Base-by-base conservation (phyloP, 1,140 invertebrate genomes). In the Doryteuthis pealeii region DNA sequence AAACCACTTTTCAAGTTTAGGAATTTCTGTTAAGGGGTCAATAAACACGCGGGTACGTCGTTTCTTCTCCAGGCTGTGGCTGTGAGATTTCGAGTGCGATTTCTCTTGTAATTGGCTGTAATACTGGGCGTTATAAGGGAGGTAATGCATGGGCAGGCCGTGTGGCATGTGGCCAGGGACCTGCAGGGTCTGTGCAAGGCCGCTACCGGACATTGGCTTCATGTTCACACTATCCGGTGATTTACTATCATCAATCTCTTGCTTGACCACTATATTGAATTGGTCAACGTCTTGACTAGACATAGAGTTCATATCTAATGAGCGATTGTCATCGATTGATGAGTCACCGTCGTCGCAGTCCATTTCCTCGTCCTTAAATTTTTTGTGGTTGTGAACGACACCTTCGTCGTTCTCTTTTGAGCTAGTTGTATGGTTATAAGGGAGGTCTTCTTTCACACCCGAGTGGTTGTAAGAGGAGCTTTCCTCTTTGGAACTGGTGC, bases 41-140 rank as follows among this genome's bases (percentile, higher is more conserved):
- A 99, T 99, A 87, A 99, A 99, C n/a, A 97, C 98, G 76, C 97
- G 91, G 87, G 98, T 98, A 45, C 97, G 91, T 87, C 95, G 91
- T 71, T 96, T 91, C 85, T 68, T 68, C 66, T 68, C 66, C 66
- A 68, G 30, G 31, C 66, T 33, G 28, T 30, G 66, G 30, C 66
- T 68, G 6, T 68, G 66, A 18, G 30, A 31, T 31, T 68, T 68
- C 10, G 18, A 32, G 66, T 32, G 66, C 18, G 66, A 68, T 33
- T 54, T 45, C 32, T 71, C 40, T 26, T 71, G 70, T 14, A 71
- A 32, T 6, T 71, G 70, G 45, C 18, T 30, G 77, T 82, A 81
- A 69, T 82, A 86, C 70, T 82, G 81, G 68, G 81, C 80, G 76
- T 84, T 83, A 77, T 84, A 79, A 45, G 82, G 82, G 74, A 84